Conservation (phyloP, 2,797 vertebrate genomes). For the Schizopygopsis pylzovi region DNA sequence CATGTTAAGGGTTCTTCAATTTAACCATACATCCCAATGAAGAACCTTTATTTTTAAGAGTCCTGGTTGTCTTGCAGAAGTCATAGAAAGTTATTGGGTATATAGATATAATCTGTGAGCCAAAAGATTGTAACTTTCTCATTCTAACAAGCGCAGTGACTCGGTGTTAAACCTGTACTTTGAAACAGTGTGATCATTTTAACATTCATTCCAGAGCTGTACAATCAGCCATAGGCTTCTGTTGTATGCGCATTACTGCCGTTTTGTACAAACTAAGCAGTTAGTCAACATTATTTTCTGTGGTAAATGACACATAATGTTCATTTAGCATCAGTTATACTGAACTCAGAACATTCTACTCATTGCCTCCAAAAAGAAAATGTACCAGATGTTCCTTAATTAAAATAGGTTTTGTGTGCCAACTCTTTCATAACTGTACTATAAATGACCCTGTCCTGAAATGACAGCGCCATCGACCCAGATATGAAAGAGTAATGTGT, state of each 20-base stretch:
- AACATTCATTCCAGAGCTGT: not conserved
- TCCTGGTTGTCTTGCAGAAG: not conserved
- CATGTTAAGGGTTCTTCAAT: no score
- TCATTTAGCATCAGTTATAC: not conserved
- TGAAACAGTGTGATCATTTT: not conserved
- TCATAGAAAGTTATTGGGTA: not conserved
- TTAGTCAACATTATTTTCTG: not conserved
- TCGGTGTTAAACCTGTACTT: not conserved
- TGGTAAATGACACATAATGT: not conserved
- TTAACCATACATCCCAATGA: no score
- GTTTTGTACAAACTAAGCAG: not conserved
- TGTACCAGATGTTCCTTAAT: not conserved
- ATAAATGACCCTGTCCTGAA: not conserved
- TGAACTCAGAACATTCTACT: not conserved
- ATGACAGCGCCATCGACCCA: not conserved
- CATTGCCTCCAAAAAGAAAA: not conserved
- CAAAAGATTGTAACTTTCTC: not conserved
- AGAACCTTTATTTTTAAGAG: no score
- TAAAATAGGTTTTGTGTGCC: not conserved
- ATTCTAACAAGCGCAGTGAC: not conserved
- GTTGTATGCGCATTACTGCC: not conserved
- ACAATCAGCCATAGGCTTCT: not conserved
- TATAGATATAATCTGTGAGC: not conserved
- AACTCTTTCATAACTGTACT: conserved; percentile 15
- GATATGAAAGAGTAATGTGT: conserved; percentile 9